These are phyloP conservation scores for Fulmarus glacialis DNA, from an alignment of 2,113 vertebrate genomes.

Conservation along the genomic window DNA sequence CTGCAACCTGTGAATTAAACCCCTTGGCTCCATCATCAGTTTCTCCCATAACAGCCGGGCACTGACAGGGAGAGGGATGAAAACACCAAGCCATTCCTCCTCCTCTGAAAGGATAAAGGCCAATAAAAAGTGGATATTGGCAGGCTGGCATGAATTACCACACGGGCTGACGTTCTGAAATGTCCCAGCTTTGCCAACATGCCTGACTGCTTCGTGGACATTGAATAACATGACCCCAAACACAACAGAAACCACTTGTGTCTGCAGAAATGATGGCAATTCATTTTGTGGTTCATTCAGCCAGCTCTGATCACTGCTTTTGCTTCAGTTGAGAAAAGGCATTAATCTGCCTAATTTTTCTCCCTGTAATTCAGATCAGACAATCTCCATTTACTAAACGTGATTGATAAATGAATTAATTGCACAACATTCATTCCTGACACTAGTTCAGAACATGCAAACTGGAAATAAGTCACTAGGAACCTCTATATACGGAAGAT, in stretches of 20 bases:
- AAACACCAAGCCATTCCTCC: not conserved
- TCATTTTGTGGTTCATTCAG: not conserved
- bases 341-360: constrained; percentile 35
- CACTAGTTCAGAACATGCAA: not conserved
- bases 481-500: not conserved
- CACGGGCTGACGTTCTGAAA: not conserved
- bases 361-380: constrained; percentile 15
- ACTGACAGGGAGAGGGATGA: not conserved
- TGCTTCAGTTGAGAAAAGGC: constrained; percentile 3
- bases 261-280: constrained; percentile 1
- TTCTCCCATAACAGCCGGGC: not conserved
- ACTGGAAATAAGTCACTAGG: not conserved
- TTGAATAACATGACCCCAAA: not conserved
- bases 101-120: constrained; percentile 4
- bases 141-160: constrained; percentile 11
- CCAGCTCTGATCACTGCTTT: not conserved
- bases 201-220: not conserved
- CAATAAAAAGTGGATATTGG: not conserved
- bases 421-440: not conserved
- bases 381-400: not conserved
- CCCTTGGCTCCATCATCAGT: not conserved
- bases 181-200: not conserved
- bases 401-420: constrained; percentile 39
- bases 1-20: not conserved
- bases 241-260: not conserved